Conservation (phyloP, 2,113 vertebrate genomes). For the Piprites chloris region DNA sequence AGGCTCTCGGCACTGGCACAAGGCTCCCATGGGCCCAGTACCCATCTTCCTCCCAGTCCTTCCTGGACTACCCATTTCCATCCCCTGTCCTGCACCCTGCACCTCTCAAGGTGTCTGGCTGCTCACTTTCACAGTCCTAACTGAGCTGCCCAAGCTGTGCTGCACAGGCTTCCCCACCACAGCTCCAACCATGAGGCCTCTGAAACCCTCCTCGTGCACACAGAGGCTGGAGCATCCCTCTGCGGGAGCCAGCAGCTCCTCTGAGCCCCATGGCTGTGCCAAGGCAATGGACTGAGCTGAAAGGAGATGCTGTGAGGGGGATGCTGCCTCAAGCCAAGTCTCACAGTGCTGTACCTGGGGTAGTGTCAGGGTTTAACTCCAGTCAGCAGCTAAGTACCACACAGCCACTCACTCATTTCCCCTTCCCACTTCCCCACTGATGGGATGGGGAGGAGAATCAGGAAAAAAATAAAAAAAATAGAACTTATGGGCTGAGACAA, state of each 20-base stretch:
- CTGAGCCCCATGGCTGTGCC: rapidly evolving
- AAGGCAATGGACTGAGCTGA: not conserved
- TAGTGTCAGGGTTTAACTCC: not conserved
- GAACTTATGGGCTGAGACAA: not conserved
- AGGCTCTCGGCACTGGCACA: not conserved
- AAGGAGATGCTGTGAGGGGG: not conserved
- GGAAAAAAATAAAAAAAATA: not conserved
- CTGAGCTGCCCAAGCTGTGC: rapidly evolving
- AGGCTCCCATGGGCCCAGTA: not conserved
- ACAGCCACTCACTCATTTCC: not conserved
- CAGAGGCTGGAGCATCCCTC: not conserved
- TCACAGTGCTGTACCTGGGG: not conserved
- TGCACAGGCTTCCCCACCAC: not conserved
- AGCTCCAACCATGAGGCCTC: not conserved
- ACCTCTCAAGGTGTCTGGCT: not conserved
- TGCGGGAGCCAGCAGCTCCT: not conserved
- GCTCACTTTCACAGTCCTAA: not conserved
- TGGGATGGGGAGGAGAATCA: not conserved
- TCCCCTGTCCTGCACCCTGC: not conserved
- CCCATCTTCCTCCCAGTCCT: not conserved
- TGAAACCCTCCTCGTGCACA: not conserved
- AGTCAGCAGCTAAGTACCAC: not conserved
- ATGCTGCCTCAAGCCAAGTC: not conserved
- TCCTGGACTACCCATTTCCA: not conserved
- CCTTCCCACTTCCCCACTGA: not conserved